Base-by-base conservation (phyloP, 2,797 vertebrate genomes). In the Acrocephalus scirpaceus region DNA sequence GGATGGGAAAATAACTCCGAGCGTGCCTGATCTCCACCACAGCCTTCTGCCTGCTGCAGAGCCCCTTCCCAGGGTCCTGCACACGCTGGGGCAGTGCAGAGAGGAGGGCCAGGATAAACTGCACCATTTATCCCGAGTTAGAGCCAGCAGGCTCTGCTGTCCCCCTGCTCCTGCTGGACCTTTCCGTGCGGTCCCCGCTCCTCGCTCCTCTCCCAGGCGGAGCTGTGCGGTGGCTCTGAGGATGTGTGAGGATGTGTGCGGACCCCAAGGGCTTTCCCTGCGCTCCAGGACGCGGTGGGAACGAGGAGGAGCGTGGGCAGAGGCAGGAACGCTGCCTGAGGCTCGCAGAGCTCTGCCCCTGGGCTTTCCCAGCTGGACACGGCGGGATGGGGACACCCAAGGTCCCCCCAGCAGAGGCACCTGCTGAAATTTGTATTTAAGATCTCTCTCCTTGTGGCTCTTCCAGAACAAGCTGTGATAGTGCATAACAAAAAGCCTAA, bases 331-430 rank as follows among this genome's bases (percentile, higher is more conserved):
- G 65, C n/a, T 13, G 70, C 60, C 42, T 36, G 34, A 56, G 75
- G 54, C 60, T 65, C 45, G 25, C 0, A 3, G 60, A 67, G 36
- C 2, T 1, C 48, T 40, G 60, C 40, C 57, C 42, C 51, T 38
- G 47, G 23, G 5, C 25, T 15, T 50, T 47, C 51, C 72, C 30
- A 42, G 67, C 17, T 40, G 56, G 53, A 64, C 71, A n/a, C 17
- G 7, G 38, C 0, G 1, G 22, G 17, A n/a, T 40, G 54, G 81
- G 61, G 34, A 72, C 6, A 56, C 5, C 5, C 42, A 32, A 54
- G 54, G 19, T 25, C 38, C 29, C 1, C 2, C 16, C 4, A 32
- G 34, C 1, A 4, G 51, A 54, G 42, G 16, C 7, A 29, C 1
- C 1, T 44, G 10, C 36, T 57, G 69, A 50, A 91, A 86, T 69